phyloP scores from a whole-genome alignment of 2,797 vertebrate species.

The Anguilla marmorata region DNA sequence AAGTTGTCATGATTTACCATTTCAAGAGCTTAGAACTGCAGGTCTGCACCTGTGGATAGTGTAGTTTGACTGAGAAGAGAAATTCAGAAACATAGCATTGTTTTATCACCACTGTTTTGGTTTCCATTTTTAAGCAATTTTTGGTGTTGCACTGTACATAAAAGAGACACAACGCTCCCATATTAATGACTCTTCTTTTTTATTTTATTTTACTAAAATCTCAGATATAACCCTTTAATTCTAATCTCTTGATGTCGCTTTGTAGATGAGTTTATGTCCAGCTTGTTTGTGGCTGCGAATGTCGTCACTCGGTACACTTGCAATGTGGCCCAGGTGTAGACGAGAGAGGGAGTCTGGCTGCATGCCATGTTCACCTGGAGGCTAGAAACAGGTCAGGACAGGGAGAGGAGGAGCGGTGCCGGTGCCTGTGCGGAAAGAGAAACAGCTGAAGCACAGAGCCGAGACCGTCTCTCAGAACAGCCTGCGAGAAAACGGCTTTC shows the following conservation, averaged over 20 bases:
- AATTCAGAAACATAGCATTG: too few relatives aligned
- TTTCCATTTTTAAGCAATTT: too few relatives aligned
- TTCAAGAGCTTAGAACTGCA: neutral
- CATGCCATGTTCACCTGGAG: slow-evolving; percentile 10
- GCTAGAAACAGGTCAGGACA: slow-evolving; percentile 3
- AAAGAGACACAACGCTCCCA: too few relatives aligned
- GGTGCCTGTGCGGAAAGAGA: neutral
- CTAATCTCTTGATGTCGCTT: neutral
- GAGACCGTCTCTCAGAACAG: neutral
- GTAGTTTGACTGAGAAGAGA: neutral
- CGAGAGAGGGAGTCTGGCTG: slow-evolving; percentile 2
- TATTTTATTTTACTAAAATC: neutral
- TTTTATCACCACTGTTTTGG: too few relatives aligned
- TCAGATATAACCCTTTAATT: neutral
- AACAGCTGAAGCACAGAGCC: neutral
- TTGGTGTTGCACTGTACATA: too few relatives aligned
- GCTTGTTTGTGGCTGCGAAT: neutral
- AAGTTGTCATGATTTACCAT: neutral
- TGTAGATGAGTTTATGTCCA: neutral
- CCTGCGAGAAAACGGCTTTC: neutral
- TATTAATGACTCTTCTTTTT: too few relatives aligned
- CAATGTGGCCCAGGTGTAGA: neutral
- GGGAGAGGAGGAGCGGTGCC: neutral
- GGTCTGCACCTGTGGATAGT: neutral
- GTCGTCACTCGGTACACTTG: neutral